Percentiles rank a stretch among this genome's conserved stretches.
Evolutionary conservation across 1,140 invertebrate species (phyloP).

Genomic region (Drosophila novamexicana): DNA sequence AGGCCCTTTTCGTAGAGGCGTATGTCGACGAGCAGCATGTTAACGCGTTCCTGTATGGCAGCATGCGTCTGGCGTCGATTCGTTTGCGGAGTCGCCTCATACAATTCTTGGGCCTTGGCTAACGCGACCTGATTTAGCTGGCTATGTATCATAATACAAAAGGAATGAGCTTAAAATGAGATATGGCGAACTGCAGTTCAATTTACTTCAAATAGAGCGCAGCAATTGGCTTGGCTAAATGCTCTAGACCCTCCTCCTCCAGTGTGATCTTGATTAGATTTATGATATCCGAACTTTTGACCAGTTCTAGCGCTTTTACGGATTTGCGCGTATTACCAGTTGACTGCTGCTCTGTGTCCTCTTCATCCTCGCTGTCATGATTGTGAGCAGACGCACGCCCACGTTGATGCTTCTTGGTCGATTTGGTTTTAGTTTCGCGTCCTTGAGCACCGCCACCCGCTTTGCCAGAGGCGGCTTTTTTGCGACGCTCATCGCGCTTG

Average conservation of each 20-base stretch:
- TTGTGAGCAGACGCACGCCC: conserved; percentile 86
- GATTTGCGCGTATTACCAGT: conserved; percentile 39
- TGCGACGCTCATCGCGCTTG: conserved; percentile 93
- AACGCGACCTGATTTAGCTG: conserved; percentile 85
- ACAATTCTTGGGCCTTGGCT: conserved; percentile 88
- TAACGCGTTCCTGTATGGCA: conserved; percentile 92
- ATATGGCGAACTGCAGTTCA: not conserved
- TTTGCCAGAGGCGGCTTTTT: conserved; percentile 94
- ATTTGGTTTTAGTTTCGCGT: conserved; percentile 97
- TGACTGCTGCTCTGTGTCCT: conserved; percentile 33
- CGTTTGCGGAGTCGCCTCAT: conserved; percentile 89
- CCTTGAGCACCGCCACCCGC: conserved; percentile 95
- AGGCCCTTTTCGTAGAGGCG: conserved; percentile 94
- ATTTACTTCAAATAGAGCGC: conserved; percentile 85
- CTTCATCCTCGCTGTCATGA: conserved; percentile 88
- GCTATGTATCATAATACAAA: conserved; percentile 40
- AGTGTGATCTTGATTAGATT: conserved; percentile 87
- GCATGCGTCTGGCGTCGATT: conserved; percentile 90
- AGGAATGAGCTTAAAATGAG: conserved; percentile 14
- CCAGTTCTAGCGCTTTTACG: conserved; percentile 59
- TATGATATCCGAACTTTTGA: conserved; percentile 89
- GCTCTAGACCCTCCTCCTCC: conserved; percentile 88
- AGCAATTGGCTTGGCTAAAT: conserved; percentile 87
- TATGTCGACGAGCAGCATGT: conserved; percentile 90
- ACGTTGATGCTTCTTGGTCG: conserved; percentile 91